phyloP scores from a whole-genome alignment of 2,113 vertebrate species.

The Platycercus adscitus region DNA sequence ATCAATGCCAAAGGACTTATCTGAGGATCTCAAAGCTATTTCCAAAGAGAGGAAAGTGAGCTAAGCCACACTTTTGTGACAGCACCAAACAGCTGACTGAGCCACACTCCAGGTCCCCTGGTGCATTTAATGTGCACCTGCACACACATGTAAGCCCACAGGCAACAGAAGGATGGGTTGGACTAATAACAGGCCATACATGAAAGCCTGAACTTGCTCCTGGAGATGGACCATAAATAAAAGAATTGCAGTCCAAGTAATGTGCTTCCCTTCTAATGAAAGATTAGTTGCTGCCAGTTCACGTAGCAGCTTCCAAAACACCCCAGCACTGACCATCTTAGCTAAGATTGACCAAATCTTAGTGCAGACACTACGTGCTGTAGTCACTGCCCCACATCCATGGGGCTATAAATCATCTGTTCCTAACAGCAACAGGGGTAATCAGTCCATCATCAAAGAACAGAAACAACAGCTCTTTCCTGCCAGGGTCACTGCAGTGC shows the following conservation, averaged over 20 bases:
- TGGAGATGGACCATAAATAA: neutral
- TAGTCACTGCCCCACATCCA: neutral
- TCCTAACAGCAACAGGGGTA: neutral
- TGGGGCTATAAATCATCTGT: neutral
- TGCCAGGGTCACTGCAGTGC: neutral
- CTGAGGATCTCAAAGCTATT: neutral
- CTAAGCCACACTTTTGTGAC: neutral
- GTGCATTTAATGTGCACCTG: neutral
- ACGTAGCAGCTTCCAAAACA: neutral
- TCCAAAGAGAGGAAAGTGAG: neutral
- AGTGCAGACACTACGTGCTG: neutral
- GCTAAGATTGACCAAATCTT: neutral
- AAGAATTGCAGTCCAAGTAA: conserved; percentile 5
- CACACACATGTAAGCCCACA: neutral
- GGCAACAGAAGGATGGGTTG: neutral
- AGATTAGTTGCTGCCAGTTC: neutral
- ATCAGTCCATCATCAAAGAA: neutral
- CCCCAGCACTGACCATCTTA: neutral
- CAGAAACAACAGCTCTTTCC: conserved; percentile 15
- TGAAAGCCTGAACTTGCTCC: neutral
- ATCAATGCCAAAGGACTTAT: neutral
- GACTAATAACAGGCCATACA: neutral
- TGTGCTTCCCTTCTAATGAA: neutral
- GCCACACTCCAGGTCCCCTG: neutral
- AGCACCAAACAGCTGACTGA: neutral